Evolutionary conservation across 2,888 invertebrate genomes (phyloP).

Genomic region (Seladonia tumulorum): DNA sequence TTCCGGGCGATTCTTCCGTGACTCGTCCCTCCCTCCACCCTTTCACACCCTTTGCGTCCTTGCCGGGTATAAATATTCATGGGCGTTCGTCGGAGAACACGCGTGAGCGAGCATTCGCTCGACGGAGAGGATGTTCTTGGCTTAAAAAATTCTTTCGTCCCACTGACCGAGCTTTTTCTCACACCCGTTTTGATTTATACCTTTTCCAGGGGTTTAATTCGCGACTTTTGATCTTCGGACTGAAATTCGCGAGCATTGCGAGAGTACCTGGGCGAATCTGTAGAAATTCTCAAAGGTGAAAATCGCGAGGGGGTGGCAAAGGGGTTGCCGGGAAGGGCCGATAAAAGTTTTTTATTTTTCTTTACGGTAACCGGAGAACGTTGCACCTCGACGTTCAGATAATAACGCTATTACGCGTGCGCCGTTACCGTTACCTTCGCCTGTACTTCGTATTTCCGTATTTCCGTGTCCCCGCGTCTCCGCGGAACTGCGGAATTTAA

Average conservation of each 20-base stretch:
- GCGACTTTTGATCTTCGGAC: neutral
- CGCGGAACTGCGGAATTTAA: conserved; percentile 29
- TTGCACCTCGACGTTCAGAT: conserved; percentile 46
- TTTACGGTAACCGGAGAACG: conserved; percentile 20
- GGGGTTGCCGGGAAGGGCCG: neutral
- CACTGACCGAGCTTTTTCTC: neutral
- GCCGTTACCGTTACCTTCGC: conserved; percentile 44
- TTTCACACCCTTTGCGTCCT: neutral
- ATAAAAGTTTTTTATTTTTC: conserved; percentile 41
- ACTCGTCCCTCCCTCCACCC: neutral
- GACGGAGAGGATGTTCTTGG: neutral
- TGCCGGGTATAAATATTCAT: conserved; percentile 52
- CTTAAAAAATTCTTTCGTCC: conserved; percentile 6
- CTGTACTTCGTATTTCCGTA: neutral
- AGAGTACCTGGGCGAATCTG: neutral
- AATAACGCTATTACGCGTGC: conserved; percentile 43
- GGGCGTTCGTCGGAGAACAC: conserved; percentile 8
- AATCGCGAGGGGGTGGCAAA: neutral
- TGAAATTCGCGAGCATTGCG: neutral
- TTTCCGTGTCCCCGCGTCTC: neutral
- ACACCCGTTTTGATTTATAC: neutral
- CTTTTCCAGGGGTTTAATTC: neutral
- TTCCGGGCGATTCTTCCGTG: conserved; percentile 19
- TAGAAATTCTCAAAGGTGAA: neutral
- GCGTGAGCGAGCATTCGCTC: conserved; percentile 35